Evolutionary conservation across 2,113 vertebrate genomes (phyloP), one percentile per base, ranked within the genome.

Genomic region (Tringa solitaria): DNA sequence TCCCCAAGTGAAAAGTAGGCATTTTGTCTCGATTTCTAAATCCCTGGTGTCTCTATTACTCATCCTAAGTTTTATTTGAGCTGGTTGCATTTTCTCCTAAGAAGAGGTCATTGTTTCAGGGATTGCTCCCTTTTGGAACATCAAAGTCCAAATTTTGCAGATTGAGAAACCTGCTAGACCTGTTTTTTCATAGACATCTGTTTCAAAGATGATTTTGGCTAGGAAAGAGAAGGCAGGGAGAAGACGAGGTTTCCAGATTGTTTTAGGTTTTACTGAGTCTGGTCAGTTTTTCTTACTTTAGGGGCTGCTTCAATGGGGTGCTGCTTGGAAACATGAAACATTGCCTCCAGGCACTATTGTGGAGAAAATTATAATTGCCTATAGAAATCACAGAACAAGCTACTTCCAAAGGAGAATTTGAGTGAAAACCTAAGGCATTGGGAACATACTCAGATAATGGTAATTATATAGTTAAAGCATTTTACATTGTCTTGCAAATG

Each of bases 401-500:
- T 70, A 45, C 30, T 93, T 94, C 80, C 60, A 68, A 92, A 85
- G 63, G 30, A 87, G 57, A 80, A 82, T 22, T 43, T 77, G 68
- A 46, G 30, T 83, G 59, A 76, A 91, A 92, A n/a, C 23, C 21
- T 15, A 45, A 76, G 45, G 45, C 46, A 75, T 19, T 77, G 54
- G 72, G 50, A 57, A 84, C 20, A 53, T 61, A 59, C 15, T 59
- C 54, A 79, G 41, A 83, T 90, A 72, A 76, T 37, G 60, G 41
- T 80, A 72, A 87, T 96, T 92, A 83, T 41, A 61, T 24, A 60
- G n/a, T 81, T 92, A 94, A 88, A 93, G 27, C 12, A 60, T 59
- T 93, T 93, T 50, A 75, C 24, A 85, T 90, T 90, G 84, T 79
- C 56, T 87, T 96, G 76, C 86, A 95, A 84, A 87, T 78, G 23